Conservation (phyloP, 2,113 vertebrate species). For the Plestiodon gilberti region DNA sequence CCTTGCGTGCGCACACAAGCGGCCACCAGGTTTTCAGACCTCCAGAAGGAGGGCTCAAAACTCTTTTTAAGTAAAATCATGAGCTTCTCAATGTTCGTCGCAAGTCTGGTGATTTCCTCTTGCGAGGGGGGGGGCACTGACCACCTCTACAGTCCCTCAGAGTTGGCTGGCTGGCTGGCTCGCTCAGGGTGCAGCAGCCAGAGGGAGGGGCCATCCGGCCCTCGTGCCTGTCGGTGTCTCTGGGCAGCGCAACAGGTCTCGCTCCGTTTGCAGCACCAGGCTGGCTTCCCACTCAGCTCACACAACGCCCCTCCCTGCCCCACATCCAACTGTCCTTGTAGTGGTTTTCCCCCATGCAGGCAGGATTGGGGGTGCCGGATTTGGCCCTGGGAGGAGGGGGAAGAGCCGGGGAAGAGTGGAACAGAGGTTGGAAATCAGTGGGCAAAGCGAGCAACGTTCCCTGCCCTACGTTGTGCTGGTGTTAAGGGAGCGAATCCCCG, state of each 20-base stretch:
- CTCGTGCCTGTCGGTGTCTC: too few relatives aligned
- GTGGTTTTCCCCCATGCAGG: not conserved
- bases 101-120: not conserved
- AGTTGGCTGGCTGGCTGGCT: not conserved
- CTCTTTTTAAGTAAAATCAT: not conserved
- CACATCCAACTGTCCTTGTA: not conserved
- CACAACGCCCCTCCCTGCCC: not conserved
- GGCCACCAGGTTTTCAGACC: not conserved
- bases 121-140: too few relatives aligned
- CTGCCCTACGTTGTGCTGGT: accelerated
- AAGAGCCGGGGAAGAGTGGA: too few relatives aligned
- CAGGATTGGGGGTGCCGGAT: not conserved
- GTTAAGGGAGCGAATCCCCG: not conserved
- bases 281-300: not conserved
- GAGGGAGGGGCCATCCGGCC: too few relatives aligned
- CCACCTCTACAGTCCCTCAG: not conserved
- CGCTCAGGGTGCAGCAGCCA: not conserved
- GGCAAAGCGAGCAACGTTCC: too few relatives aligned
- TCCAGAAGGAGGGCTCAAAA: not conserved
- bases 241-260: not conserved
- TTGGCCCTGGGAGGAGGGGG: not conserved
- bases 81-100: not conserved
- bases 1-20: not conserved
- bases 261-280: not conserved
- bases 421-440: not conserved